These are phyloP conservation scores for Vannuccia rotundouncinata DNA, from an alignment of 2,888 invertebrate genomes.

Conservation along the genomic window DNA sequence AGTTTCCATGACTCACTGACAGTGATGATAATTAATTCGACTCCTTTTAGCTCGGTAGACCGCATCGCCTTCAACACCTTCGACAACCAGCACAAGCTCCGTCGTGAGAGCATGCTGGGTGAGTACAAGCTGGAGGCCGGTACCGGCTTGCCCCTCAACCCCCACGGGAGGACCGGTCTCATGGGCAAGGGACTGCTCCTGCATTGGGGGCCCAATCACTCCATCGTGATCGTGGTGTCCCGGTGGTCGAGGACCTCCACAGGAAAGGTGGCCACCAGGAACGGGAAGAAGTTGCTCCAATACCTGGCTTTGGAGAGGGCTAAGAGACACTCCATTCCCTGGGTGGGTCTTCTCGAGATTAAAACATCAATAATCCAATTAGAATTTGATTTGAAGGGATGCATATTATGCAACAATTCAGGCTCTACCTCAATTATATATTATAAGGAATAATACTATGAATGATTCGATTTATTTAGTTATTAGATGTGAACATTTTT, in stretches of 20 bases:
- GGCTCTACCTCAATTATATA: no score
- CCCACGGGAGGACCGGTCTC: slow-evolving; percentile 50
- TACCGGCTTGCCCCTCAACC: slow-evolving; percentile 48
- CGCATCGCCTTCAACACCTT: slow-evolving; percentile 37
- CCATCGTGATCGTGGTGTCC: slow-evolving; percentile 47
- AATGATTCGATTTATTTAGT: no score
- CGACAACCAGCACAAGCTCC: slow-evolving; percentile 28
- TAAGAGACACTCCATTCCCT: slow-evolving; percentile 39
- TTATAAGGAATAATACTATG: no score
- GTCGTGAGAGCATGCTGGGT: slow-evolving; percentile 38
- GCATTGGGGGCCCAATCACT: slow-evolving; percentile 51
- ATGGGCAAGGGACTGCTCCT: slow-evolving; percentile 48
- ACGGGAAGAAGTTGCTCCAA: slow-evolving; percentile 34
- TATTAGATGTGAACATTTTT: no score
- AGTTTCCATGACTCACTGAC: no score
- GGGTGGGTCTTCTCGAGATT: no score
- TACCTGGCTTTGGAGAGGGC: slow-evolving; percentile 35
- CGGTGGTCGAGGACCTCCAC: slow-evolving; percentile 43
- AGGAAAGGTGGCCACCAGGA: slow-evolving; percentile 24
- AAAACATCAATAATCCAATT: no score
- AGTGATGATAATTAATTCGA: no score
- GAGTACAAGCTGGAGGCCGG: slow-evolving; percentile 34
- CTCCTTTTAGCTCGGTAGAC: no score
- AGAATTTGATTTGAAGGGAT: no score
- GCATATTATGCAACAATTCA: no score